Base-by-base conservation (phyloP, 2,888 invertebrate genomes). In the Acrobeloides nanus region DNA sequence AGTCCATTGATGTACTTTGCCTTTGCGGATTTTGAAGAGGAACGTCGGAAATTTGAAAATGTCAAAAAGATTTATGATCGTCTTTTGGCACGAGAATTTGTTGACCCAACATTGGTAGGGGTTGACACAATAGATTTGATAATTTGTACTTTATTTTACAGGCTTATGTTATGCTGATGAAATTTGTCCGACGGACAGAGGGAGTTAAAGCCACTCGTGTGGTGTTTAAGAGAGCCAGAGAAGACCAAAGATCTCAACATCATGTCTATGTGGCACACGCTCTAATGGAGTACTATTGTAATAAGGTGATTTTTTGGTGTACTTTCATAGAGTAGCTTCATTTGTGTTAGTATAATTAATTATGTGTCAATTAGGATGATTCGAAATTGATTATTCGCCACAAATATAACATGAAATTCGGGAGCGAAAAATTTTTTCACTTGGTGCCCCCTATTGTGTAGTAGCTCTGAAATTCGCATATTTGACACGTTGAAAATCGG, bases 91-190 rank as follows among this genome's bases (percentile, higher is more conserved):
- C 84, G 89, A 74, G 81, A 83, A 42, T 88, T 89, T 64, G 84
- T 89, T 32, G 93, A 97, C 78, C 95, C 95, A 0, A 92, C 95
- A 0, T 79, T 97, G 80, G 87, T 88, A n/a, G 40, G 58, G 39
- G 23, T 4, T 32, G 42, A 18, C 2, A n/a, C 17, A n/a, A 12
- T 44, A 18, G 18, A 2, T 44, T 4, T 8, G 12, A 46, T 45
- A 12, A 44, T 17, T 20, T 24, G 3, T 10, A 26, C 10, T 31
- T n/a, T 12, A 44, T 24, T 7, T 48, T 63, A 38, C 67, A 87
- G 82, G 88, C 89, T 0, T 99, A 89, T 74, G 88, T 97, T 15
- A 97, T 97, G 74, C 92, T 93, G 74, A 97, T 99, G 95, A 92
- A 93, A 78, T 99, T 97, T 75, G 87, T 90, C 0, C 80, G 97